phyloP scores from a whole-genome alignment of 2,888 invertebrate species.

The Nephrotoma guestfalica region DNA sequence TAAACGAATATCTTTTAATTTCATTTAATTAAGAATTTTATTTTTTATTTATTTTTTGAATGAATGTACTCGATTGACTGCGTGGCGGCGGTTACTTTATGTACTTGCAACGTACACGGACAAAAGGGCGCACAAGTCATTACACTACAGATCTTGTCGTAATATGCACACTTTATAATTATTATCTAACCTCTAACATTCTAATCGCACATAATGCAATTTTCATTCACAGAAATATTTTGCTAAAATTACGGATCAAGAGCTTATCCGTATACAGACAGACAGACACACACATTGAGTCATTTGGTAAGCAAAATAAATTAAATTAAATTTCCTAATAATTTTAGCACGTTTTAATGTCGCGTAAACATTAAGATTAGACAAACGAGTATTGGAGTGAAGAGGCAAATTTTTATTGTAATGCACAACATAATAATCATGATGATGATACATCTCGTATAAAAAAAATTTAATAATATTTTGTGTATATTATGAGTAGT shows the following conservation, averaged over 20 bases:
- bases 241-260: background rate
- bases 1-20: background rate
- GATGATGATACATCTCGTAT: background rate
- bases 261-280: background rate
- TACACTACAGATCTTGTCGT: background rate
- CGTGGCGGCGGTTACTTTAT: background rate
- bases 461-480: background rate
- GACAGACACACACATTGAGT: background rate
- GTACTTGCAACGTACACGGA: background rate
- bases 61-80: background rate
- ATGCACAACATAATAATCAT: background rate
- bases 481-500: background rate
- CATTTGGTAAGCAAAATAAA: background rate
- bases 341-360: background rate
- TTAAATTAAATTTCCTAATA: background rate
- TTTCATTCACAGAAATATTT: background rate
- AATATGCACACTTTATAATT: background rate
- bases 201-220: background rate
- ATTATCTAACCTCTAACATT: background rate
- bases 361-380: background rate
- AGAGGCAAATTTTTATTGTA: background rate
- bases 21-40: background rate
- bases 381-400: too few relatives aligned
- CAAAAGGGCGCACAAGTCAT: background rate
- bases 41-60: background rate